These are phyloP conservation scores for Egretta garzetta DNA, from an alignment of 2,113 vertebrate species.

Conservation along the genomic window DNA sequence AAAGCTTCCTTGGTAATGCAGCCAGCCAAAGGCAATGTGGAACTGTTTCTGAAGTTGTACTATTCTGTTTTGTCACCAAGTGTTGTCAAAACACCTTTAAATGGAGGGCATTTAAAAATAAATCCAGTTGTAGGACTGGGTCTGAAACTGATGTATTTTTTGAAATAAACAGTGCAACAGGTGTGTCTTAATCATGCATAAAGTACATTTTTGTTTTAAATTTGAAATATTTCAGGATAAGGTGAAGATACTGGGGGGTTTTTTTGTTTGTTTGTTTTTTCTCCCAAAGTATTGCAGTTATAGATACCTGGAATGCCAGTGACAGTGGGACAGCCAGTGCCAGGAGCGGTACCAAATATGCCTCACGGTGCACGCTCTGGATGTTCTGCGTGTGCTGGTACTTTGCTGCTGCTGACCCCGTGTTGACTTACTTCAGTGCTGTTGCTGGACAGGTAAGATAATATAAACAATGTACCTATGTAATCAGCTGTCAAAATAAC, in stretches of 20 bases:
- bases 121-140: not conserved
- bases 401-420: constrained; percentile 76
- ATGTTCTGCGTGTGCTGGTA: constrained; percentile 69
- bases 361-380: constrained; percentile 1
- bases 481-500: not conserved
- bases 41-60: not conserved
- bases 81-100: not conserved
- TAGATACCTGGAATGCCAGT: constrained; percentile 71
- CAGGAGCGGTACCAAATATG: constrained; percentile 40
- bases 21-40: not conserved
- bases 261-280: not conserved
- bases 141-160: not conserved
- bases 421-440: constrained; percentile 86
- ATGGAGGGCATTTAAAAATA: not conserved
- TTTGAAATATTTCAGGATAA: not conserved
- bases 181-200: not conserved
- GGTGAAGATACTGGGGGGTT: not conserved
- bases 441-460: constrained; percentile 83
- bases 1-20: not conserved
- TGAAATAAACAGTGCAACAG: not conserved
- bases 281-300: constrained; percentile 73
- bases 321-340: constrained; percentile 21
- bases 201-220: not conserved
- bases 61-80: not conserved
- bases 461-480: not conserved